A percentile compares a stretch with the other conserved stretches of the same genome.
phyloP scores from a whole-genome alignment of 2,113 vertebrate species.

The Melanotaenia duboulayi region DNA sequence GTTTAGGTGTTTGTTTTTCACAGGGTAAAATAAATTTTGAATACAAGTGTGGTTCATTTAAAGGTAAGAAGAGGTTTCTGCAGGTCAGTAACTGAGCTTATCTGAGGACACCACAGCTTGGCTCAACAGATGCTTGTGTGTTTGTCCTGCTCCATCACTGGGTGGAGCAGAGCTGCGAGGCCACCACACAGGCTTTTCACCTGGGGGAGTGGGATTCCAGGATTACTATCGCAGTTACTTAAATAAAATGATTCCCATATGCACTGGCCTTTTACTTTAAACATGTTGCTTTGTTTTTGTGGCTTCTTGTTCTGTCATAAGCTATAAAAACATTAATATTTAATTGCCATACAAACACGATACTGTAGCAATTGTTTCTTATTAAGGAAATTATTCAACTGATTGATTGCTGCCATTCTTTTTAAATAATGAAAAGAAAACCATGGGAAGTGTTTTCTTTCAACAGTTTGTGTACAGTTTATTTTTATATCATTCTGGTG shows the following conservation, averaged over 20 bases:
- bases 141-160: slow-evolving; percentile 55
- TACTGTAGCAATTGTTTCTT: slow-evolving; percentile 93
- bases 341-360: slow-evolving; percentile 89
- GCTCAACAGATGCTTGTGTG: slow-evolving; percentile 66
- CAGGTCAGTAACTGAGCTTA: slow-evolving; percentile 81
- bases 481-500: slow-evolving; percentile 89
- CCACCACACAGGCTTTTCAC: slow-evolving; percentile 66
- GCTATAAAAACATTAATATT: slow-evolving; percentile 82
- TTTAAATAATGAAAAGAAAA: slow-evolving; percentile 83
- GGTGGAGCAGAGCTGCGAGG: slow-evolving; percentile 62
- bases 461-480: slow-evolving; percentile 90
- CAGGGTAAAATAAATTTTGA: slow-evolving; percentile 70
- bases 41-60: slow-evolving; percentile 60
- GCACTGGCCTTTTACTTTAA: slow-evolving; percentile 76
- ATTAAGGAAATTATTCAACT: slow-evolving; percentile 84
- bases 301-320: slow-evolving; percentile 81
- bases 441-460: slow-evolving; percentile 81
- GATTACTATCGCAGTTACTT: slow-evolving; percentile 60
- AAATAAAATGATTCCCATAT: slow-evolving; percentile 74
- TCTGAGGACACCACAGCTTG: slow-evolving; percentile 65
- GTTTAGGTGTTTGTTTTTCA: slow-evolving; percentile 71
- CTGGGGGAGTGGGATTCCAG: slow-evolving; percentile 67
- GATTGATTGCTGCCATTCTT: slow-evolving; percentile 87
- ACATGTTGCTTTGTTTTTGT: slow-evolving; percentile 77
- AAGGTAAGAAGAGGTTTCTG: slow-evolving; percentile 78